Percentiles rank a stretch among this genome's conserved stretches.
phyloP scores from a whole-genome alignment of 2,113 vertebrate species.

The Melozone crissalis region DNA sequence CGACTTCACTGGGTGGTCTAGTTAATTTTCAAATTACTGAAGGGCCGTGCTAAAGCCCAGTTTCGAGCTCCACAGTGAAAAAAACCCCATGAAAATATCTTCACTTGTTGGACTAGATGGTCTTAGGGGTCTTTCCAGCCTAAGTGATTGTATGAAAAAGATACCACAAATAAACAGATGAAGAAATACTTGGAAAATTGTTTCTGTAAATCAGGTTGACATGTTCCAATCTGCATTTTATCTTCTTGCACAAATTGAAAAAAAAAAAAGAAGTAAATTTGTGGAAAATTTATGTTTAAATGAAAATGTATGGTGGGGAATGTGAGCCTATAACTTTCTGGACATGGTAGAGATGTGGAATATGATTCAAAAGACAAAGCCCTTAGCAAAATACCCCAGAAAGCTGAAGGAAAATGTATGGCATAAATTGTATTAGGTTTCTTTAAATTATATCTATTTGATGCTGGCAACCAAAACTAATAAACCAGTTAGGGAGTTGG shows the following conservation, averaged over 20 bases:
- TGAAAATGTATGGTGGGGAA: neutral
- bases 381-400: neutral
- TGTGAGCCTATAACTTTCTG: neutral
- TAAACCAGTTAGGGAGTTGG: slow-evolving; percentile 12
- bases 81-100: neutral
- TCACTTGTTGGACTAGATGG: neutral
- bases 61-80: neutral
- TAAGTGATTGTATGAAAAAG: neutral
- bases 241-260: neutral
- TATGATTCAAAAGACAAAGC: neutral
- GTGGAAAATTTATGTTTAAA: neutral
- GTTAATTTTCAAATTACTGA: neutral
- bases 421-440: neutral
- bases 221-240: neutral
- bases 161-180: neutral
- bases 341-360: neutral
- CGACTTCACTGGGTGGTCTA: neutral
- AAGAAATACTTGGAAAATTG: neutral
- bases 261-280: neutral
- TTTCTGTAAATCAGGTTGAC: neutral
- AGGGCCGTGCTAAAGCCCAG: neutral
- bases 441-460: slow-evolving; percentile 29
- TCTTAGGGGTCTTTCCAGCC: neutral
- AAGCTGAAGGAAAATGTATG: neutral
- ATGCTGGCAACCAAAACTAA: neutral